Evolutionary conservation across 1,140 invertebrate genomes (phyloP).

Genomic region (Caenorhabditis inopinata): DNA sequence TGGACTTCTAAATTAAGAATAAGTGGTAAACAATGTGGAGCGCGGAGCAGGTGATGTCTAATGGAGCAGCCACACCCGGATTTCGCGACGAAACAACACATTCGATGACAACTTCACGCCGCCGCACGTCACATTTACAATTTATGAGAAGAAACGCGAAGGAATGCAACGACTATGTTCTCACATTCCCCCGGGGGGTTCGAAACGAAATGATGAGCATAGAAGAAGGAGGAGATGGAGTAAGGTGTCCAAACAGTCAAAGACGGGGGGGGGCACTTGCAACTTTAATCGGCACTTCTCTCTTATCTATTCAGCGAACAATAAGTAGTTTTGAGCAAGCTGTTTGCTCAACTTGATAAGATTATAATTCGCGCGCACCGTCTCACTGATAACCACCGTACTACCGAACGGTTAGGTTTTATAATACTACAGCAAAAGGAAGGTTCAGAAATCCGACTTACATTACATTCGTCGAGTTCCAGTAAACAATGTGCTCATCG

Average conservation of each 20-base stretch:
- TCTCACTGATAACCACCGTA: background rate
- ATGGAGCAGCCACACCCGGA: background rate
- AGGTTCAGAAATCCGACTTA: background rate
- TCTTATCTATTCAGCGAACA: background rate
- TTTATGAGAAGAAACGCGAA: slow-evolving; percentile 5
- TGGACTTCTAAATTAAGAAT: no score
- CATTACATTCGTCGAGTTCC: background rate
- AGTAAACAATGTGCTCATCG: background rate
- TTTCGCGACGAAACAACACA: background rate
- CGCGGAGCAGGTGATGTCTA: slow-evolving; percentile 16
- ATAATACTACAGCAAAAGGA: background rate
- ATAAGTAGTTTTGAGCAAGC: background rate
- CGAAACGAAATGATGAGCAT: slow-evolving; percentile 9
- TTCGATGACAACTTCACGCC: background rate
- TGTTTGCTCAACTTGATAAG: slow-evolving; percentile 27
- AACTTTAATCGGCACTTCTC: background rate
- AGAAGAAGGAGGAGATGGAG: background rate
- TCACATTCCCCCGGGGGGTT: slow-evolving; percentile 7
- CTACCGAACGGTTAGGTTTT: background rate
- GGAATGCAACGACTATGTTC: slow-evolving; percentile 19
- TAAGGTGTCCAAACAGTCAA: background rate
- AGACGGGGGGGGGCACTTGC: no score
- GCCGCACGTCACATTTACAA: slow-evolving; percentile 20
- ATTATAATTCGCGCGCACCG: background rate
- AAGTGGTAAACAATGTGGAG: slow-evolving; percentile 18